Percentiles rank a stretch among this genome's conserved stretches.
These are phyloP conservation scores for Parazoanthus darwini DNA, from an alignment of 92 coral and sea anemone genomes.

Conservation along the genomic window DNA sequence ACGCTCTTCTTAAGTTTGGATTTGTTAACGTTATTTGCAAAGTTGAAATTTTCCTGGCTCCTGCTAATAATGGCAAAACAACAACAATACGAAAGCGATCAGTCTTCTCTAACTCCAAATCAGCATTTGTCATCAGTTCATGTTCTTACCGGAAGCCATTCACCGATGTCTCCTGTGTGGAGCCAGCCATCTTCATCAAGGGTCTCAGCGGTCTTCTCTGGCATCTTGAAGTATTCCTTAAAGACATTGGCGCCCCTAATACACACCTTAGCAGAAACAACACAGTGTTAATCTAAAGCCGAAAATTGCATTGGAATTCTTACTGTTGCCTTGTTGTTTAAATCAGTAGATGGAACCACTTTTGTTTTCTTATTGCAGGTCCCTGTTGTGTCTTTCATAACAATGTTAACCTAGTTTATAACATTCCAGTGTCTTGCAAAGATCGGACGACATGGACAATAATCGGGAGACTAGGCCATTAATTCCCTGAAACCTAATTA, in stretches of 20 bases:
- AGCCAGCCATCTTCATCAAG: slow-evolving; percentile 94
- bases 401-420: too few species aligned
- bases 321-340: too few species aligned
- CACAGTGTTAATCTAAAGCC: neutral
- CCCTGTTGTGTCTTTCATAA: too few species aligned
- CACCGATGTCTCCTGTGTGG: slow-evolving; percentile 95
- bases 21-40: too few species aligned
- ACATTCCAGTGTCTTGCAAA: too few species aligned
- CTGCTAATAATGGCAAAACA: neutral
- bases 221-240: slow-evolving; percentile 74
- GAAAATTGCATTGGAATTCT: too few species aligned
- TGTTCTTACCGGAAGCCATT: slow-evolving; percentile 73
- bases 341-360: too few species aligned
- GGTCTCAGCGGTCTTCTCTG: slow-evolving; percentile 89
- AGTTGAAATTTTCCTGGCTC: neutral
- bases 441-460: too few species aligned
- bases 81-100: neutral
- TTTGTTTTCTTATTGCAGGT: too few species aligned
- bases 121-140: neutral
- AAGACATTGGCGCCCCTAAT: slow-evolving; percentile 81
- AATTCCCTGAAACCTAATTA: too few species aligned
- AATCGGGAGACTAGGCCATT: too few species aligned
- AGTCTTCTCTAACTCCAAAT: neutral
- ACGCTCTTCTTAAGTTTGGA: too few species aligned
- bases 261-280: slow-evolving; percentile 59